Percentiles rank a stretch among this genome's conserved stretches.
phyloP scores from a whole-genome alignment of 2,888 invertebrate genomes.

The Buathra laborator region DNA sequence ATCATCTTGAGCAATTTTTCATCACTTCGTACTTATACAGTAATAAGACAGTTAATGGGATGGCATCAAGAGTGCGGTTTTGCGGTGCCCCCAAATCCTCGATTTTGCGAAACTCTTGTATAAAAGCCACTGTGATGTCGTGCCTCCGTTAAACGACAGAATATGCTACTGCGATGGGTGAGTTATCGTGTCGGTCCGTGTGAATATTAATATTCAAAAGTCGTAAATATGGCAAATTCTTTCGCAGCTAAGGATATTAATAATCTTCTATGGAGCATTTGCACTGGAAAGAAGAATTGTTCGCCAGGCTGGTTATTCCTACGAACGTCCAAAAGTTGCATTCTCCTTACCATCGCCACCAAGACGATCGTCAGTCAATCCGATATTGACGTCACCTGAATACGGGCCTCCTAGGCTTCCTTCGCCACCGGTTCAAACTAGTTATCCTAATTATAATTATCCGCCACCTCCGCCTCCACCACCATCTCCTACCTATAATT shows the following conservation, averaged over 20 bases:
- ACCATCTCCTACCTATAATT: not conserved
- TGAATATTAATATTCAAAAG: not conserved
- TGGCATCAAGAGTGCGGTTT: slow-evolving; percentile 74
- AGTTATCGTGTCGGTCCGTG: slow-evolving; percentile 57
- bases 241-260: slow-evolving; percentile 72
- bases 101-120: slow-evolving; percentile 67
- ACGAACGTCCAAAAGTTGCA: slow-evolving; percentile 75
- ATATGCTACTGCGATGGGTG: slow-evolving; percentile 80
- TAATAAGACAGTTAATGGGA: slow-evolving; percentile 70
- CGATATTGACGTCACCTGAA: slow-evolving; percentile 46
- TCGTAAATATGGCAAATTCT: slow-evolving; percentile 14
- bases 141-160: slow-evolving; percentile 68
- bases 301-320: slow-evolving; percentile 79
- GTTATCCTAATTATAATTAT: slow-evolving; percentile 47
- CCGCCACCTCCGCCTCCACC: slow-evolving; percentile 39
- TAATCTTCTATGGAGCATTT: slow-evolving; percentile 67
- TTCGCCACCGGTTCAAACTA: slow-evolving; percentile 44
- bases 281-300: slow-evolving; percentile 66
- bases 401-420: slow-evolving; percentile 55
- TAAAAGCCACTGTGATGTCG: slow-evolving; percentile 73
- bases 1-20: slow-evolving; percentile 53
- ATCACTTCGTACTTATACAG: slow-evolving; percentile 27
- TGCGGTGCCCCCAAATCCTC: slow-evolving; percentile 38
- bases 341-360: slow-evolving; percentile 74
- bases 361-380: slow-evolving; percentile 53